phyloP scores from a whole-genome alignment of 2,797 vertebrate species.

The Epinephelus awoara region DNA sequence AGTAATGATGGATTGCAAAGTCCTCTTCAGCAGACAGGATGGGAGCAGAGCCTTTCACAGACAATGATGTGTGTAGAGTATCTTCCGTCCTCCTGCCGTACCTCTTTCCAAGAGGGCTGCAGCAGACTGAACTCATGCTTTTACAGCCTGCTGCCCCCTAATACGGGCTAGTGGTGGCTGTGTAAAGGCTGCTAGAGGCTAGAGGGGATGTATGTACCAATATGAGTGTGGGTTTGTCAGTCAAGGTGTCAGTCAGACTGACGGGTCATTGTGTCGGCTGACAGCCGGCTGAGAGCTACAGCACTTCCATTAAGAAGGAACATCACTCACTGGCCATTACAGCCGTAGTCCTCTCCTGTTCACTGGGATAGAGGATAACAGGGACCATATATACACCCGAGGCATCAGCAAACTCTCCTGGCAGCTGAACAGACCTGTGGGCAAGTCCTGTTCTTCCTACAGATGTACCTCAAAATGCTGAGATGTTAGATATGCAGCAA shows the following conservation, averaged over 20 bases:
- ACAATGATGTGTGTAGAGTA: conserved; percentile 36
- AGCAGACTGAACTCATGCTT: conserved; percentile 21
- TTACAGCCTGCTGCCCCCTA: conserved; percentile 28
- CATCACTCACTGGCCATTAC: conserved; percentile 68
- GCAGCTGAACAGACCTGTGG: conserved; percentile 2
- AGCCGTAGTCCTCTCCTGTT: conserved; percentile 39
- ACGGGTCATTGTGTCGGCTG: conserved; percentile 69
- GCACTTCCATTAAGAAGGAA: conserved; percentile 71
- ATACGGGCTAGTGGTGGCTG: conserved; percentile 8
- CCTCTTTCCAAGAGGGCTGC: conserved; percentile 13
- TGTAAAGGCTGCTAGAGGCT: conserved; percentile 30
- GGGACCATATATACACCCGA: neutral
- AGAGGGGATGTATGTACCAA: conserved; percentile 12
- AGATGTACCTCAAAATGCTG: conserved; percentile 20
- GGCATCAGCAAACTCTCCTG: conserved; percentile 14
- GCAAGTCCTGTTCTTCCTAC: neutral
- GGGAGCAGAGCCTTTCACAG: conserved; percentile 45
- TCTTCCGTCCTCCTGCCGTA: conserved; percentile 6
- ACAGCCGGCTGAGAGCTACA: conserved; percentile 76
- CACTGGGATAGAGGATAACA: conserved; percentile 39
- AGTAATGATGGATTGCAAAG: conserved; percentile 66
- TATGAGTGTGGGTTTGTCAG: conserved; percentile 63
- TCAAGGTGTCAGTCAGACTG: conserved; percentile 70
- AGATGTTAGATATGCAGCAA: neutral
- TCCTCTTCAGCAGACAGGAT: conserved; percentile 37